Base-by-base conservation (phyloP, 1,140 invertebrate genomes). In the Ooceraea biroi region DNA sequence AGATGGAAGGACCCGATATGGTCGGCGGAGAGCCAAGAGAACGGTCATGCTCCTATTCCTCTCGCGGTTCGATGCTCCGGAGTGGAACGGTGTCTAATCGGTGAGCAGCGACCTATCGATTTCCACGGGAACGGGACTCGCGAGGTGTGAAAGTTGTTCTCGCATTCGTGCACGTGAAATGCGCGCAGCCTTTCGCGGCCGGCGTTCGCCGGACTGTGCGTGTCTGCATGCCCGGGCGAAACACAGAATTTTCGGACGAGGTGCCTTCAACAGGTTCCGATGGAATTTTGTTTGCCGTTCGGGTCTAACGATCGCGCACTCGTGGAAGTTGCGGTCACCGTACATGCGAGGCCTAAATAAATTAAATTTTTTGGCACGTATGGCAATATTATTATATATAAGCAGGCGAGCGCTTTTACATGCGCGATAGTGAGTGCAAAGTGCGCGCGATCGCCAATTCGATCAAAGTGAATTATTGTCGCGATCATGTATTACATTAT, bases 121-220 rank as follows among this genome's bases (percentile, higher is more conserved):
- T 58, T 71, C 69, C 83, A 73, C 52, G 41, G 19, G 19, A 65
- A 82, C 27, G 60, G 46, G 30, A 73, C 57, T 85, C 25, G 36
- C 36, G 36, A 80, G 69, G 76, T 80, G 76, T 80, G 76, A 80
- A 80, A 80, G 76, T 80, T 80, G 65, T 80, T 80, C 65, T 71
- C 50, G 41, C 63, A 78, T 78, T 78, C 36, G 63, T 63, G 50
- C 76, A 69, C 19, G 22, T 19, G 46, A 65, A 74, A 65, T 55
- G 27, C 58, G n/a, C 36, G 36, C 7, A 36, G 68, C 48, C 41
- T 60, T 66, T 66, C 57, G 63, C 63, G 17, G 8, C n/a, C 63
- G 12, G 14, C 25, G 44, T 44, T 44, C 22, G 50, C 50, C 48
- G 76, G 36, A 57, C 76, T 55, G 30, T 27, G 30, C 69, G 36